phyloP scores from a whole-genome alignment of 1,140 invertebrate species.

The Pinna nobilis region DNA sequence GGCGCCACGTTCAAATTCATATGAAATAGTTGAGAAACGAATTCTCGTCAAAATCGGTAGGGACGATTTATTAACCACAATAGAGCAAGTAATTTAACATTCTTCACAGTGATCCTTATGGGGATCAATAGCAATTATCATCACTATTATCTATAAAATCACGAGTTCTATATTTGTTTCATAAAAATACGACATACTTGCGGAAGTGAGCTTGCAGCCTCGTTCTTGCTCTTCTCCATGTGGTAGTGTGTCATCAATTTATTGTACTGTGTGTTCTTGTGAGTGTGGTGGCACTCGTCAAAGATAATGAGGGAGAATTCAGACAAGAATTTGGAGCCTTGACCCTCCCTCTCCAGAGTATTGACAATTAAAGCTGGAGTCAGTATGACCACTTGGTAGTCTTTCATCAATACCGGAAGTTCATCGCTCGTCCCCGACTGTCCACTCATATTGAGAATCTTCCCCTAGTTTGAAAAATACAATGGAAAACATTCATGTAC shows the following conservation, averaged over 20 bases:
- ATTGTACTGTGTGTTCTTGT: conserved; percentile 67
- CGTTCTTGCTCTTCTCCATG: conserved; percentile 36
- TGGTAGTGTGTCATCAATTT: conserved; percentile 63
- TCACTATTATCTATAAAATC: not conserved
- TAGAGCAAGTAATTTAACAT: too few species aligned
- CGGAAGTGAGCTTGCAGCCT: conserved; percentile 22
- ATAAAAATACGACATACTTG: conserved; percentile 36
- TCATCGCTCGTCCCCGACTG: conserved; percentile 52
- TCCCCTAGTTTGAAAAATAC: conserved; percentile 27
- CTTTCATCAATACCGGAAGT: conserved; percentile 53
- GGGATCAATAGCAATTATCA: not conserved
- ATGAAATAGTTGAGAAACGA: too few species aligned
- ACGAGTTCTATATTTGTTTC: not conserved
- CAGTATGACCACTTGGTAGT: conserved; percentile 53
- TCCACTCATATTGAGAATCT: conserved; percentile 38
- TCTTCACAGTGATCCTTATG: too few species aligned
- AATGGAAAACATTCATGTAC: too few species aligned
- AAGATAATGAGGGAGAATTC: conserved; percentile 62
- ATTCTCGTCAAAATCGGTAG: too few species aligned
- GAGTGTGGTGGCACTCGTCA: conserved; percentile 72
- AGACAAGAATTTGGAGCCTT: conserved; percentile 40
- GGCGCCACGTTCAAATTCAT: too few species aligned
- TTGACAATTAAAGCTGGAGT: conserved; percentile 61
- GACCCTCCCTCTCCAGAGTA: conserved; percentile 30
- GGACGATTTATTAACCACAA: too few species aligned